phyloP scores from a whole-genome alignment of 2,113 vertebrate genomes.

The Paratilapia polleni region DNA sequence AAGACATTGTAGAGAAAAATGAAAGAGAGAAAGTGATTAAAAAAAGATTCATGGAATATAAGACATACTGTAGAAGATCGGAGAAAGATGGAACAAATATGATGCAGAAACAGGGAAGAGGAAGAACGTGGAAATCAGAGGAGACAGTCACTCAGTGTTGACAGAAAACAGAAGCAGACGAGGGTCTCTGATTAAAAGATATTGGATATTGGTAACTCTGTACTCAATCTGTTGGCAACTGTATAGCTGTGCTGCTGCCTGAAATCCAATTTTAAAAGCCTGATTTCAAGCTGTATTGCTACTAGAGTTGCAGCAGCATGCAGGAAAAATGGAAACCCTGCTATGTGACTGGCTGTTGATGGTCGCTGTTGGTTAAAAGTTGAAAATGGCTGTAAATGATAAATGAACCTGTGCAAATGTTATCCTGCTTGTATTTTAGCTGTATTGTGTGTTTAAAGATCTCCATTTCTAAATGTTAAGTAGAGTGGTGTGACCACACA shows the following conservation, averaged over 20 bases:
- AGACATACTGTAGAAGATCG: not conserved
- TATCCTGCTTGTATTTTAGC: slow-evolving; percentile 14
- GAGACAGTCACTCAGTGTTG: slow-evolving; percentile 54
- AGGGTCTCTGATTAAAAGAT: slow-evolving; percentile 69
- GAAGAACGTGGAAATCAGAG: slow-evolving; percentile 35
- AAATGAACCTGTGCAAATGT: slow-evolving; percentile 2
- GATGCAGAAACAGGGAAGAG: slow-evolving; percentile 5
- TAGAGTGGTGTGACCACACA: slow-evolving; percentile 36
- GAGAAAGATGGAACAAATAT: slow-evolving; percentile 24
- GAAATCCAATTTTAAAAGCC: slow-evolving; percentile 68
- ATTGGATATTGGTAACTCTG: slow-evolving; percentile 68
- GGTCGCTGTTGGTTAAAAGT: slow-evolving; percentile 7
- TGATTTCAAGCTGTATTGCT: slow-evolving; percentile 48
- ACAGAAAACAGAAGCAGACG: slow-evolving; percentile 64
- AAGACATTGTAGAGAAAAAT: not conserved
- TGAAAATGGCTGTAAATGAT: slow-evolving; percentile 15
- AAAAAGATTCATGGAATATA: not conserved
- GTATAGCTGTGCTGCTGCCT: slow-evolving; percentile 27
- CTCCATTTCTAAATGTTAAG: slow-evolving; percentile 33
- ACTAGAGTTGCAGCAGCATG: slow-evolving; percentile 11
- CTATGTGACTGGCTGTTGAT: not conserved
- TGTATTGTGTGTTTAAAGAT: slow-evolving; percentile 3
- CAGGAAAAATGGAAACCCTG: slow-evolving; percentile 18
- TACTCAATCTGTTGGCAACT: slow-evolving; percentile 57
- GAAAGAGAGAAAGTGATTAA: not conserved